Evolutionary conservation across 1,140 invertebrate genomes (phyloP).

Genomic region (Goniozus legneri): DNA sequence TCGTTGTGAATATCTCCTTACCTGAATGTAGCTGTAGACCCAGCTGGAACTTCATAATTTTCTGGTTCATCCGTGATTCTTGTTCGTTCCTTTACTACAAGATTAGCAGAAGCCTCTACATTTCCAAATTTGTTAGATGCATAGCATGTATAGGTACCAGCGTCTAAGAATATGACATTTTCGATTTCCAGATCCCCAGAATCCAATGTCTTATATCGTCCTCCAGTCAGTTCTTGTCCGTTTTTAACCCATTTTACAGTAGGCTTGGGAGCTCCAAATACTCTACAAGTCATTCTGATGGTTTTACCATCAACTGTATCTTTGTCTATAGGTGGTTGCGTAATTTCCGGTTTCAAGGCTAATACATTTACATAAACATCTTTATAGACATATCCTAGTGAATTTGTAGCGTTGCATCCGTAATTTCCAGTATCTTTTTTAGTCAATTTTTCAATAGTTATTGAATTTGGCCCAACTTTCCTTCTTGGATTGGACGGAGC

Average conservation of each 20-base stretch:
- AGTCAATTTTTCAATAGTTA: slow-evolving; percentile 77
- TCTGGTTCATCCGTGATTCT: slow-evolving; percentile 81
- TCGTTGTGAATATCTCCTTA: slow-evolving; percentile 10
- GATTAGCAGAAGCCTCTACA: slow-evolving; percentile 68
- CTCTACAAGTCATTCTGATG: slow-evolving; percentile 82
- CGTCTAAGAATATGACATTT: slow-evolving; percentile 78
- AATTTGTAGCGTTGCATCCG: slow-evolving; percentile 98
- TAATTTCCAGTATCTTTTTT: slow-evolving; percentile 96
- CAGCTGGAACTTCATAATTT: slow-evolving; percentile 87
- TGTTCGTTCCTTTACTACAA: slow-evolving; percentile 83
- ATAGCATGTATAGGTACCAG: slow-evolving; percentile 86
- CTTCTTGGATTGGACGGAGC: slow-evolving; percentile 71
- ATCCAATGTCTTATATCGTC: slow-evolving; percentile 67
- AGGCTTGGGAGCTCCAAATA: slow-evolving; percentile 94
- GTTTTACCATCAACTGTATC: slow-evolving; percentile 80
- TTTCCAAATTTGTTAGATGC: slow-evolving; percentile 91
- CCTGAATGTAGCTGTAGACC: slow-evolving; percentile 82
- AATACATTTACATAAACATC: slow-evolving; percentile 97
- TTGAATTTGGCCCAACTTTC: slow-evolving; percentile 66
- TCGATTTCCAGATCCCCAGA: slow-evolving; percentile 84
- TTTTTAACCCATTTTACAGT: slow-evolving; percentile 90
- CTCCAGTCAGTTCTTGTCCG: slow-evolving; percentile 79
- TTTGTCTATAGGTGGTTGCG: slow-evolving; percentile 73
- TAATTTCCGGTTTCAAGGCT: slow-evolving; percentile 87
- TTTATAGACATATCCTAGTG: slow-evolving; percentile 96